Evolutionary conservation across 2,113 vertebrate genomes (phyloP), one percentile per base, ranked within the genome.

Genomic region (Alligator sinensis): DNA sequence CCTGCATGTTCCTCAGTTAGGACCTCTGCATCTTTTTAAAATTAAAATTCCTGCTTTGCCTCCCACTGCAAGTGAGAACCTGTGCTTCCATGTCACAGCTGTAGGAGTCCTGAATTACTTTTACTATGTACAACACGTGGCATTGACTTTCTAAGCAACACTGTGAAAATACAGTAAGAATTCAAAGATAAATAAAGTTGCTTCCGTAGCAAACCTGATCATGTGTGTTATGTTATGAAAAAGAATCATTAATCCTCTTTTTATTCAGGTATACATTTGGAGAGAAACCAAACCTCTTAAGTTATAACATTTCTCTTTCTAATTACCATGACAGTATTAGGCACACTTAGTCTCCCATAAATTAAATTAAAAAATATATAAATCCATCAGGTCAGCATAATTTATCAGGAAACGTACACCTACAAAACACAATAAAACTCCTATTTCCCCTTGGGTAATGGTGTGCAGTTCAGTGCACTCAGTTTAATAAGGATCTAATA

Each of bases 391-490:
- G 19, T 38, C 16, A 88, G 9, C 38, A 68, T 68, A 5, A 81
- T 92, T 87, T 63, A 76, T 90, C 77, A 88, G n/a, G 88, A 95
- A 96, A 91, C 4, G 75, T 24, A 78, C 3, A 62, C 16, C 55
- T 88, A 25, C 78, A 92, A 91, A 93, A 57, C 28, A 28, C n/a
- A 60, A 18, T 16, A 76, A 77, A 81, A 63, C 8, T 70, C 19
- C 70, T 54, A 88, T 66, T n/a, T 63, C 24, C 75, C 15, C 77
- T 79, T n/a, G 78, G 28, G 57, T 77, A 82, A 55, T 0, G 1
- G 54, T 13, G 76, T 30, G 3, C n/a, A 34, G 66, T 87, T 91
- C 60, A 77, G 24, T 66, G n/a, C 55, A 60, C 70, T 54, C 60
- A 81, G 11, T 84, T 77, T 82, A 80, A 72, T 18, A 27, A 0